Evolutionary conservation across 2,113 vertebrate genomes (phyloP).

Genomic region (Gymnorhina tibicen): DNA sequence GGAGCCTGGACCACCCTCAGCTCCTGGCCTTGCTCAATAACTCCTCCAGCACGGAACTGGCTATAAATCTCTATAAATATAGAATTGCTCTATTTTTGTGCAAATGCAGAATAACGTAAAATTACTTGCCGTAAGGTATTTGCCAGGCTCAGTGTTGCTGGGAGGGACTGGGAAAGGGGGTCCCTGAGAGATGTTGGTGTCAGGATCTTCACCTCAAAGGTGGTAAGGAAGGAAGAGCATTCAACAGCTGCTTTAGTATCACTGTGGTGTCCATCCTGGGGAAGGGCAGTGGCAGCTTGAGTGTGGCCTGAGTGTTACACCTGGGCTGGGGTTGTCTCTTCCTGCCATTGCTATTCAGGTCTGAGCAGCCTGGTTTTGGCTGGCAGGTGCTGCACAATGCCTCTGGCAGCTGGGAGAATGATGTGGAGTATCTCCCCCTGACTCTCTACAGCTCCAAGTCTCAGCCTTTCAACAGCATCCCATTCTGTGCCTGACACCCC

Average conservation of each 20-base stretch:
- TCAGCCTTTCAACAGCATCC: background rate
- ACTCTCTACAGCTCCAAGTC: background rate
- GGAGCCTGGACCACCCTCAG: conserved; percentile 24
- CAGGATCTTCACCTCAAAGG: background rate
- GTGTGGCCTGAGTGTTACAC: background rate
- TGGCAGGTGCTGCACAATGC: background rate
- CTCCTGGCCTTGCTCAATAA: conserved; percentile 56
- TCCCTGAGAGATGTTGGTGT: background rate
- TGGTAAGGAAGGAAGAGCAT: background rate
- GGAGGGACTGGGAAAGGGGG: background rate
- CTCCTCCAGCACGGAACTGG: conserved; percentile 55
- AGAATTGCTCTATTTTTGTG: conserved; percentile 79
- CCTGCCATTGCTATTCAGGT: background rate
- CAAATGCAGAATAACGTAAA: conserved; percentile 71
- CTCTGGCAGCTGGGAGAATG: background rate
- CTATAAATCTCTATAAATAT: conserved; percentile 71
- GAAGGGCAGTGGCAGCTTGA: background rate
- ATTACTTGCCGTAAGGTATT: conserved; percentile 63
- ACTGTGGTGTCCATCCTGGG: background rate
- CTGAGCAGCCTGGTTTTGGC: background rate
- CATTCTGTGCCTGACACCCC: background rate
- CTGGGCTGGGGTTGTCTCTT: background rate
- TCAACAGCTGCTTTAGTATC: background rate
- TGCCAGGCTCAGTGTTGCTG: conserved; percentile 17
- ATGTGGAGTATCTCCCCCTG: background rate